These are phyloP conservation scores for Odontocerum albicorne DNA, from an alignment of 2,888 invertebrate genomes.

Conservation along the genomic window DNA sequence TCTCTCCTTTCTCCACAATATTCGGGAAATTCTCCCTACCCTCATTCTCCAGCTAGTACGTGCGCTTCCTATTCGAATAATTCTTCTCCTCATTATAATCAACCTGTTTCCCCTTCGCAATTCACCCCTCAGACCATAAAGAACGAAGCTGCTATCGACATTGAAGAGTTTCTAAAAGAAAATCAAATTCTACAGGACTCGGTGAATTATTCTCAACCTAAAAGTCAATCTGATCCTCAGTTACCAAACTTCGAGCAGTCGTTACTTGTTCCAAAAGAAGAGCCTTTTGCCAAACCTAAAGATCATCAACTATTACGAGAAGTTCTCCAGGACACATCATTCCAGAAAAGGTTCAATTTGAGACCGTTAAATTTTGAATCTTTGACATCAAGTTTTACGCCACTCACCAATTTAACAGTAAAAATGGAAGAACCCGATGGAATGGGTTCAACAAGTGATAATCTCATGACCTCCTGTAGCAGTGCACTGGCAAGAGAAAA, in stretches of 20 bases:
- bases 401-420: conserved; percentile 51
- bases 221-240: conserved; percentile 46
- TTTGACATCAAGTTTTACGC: conserved; percentile 54
- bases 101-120: conserved; percentile 40
- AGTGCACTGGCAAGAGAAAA: conserved; percentile 68
- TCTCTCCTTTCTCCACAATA: conserved; percentile 51
- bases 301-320: conserved; percentile 79
- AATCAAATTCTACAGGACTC: conserved; percentile 56
- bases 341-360: conserved; percentile 81
- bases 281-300: conserved; percentile 56
- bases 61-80: conserved; percentile 58
- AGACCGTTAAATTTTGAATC: conserved; percentile 74
- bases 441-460: conserved; percentile 44
- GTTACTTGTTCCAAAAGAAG: conserved; percentile 54
- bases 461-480: conserved; percentile 47
- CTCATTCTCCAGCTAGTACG: conserved; percentile 61
- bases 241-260: conserved; percentile 39
- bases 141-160: conserved; percentile 65
- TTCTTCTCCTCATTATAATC: conserved; percentile 50
- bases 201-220: conserved; percentile 34
- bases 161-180: conserved; percentile 61
- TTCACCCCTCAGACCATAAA: conserved; percentile 44
- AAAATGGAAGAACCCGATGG: conserved; percentile 72
- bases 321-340: conserved; percentile 80
- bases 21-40: conserved; percentile 54